Conservation (phyloP, 2,888 invertebrate species). For the Girardia tigrina region DNA sequence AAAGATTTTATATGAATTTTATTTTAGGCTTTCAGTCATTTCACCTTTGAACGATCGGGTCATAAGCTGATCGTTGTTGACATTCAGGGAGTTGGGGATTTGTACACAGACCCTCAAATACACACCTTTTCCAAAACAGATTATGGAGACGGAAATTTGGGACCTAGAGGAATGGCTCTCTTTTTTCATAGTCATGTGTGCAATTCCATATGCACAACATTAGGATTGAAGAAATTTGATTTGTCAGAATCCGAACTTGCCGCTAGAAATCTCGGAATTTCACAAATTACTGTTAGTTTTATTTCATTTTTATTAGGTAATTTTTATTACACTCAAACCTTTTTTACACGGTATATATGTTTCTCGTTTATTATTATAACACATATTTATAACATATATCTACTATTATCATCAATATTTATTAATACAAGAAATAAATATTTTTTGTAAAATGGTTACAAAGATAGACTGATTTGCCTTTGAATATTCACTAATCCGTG, state of each 20-base stretch:
- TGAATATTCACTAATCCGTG: too few relatives aligned
- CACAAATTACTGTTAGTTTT: too few relatives aligned
- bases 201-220: conserved; percentile 53
- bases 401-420: too few relatives aligned
- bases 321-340: too few relatives aligned
- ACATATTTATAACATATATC: too few relatives aligned
- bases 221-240: conserved; percentile 54
- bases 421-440: too few relatives aligned
- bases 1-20: neutral
- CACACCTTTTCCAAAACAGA: conserved; percentile 52
- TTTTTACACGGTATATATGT: too few relatives aligned
- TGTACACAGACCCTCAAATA: conserved; percentile 56
- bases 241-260: conserved; percentile 40
- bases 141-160: conserved; percentile 56
- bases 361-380: too few relatives aligned
- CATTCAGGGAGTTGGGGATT: conserved; percentile 56
- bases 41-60: conserved; percentile 56
- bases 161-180: conserved; percentile 55
- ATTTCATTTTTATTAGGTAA: too few relatives aligned
- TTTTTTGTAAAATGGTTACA: too few relatives aligned
- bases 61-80: conserved; percentile 56
- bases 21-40: conserved; percentile 54
- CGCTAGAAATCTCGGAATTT: neutral
- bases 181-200: conserved; percentile 56
- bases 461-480: too few relatives aligned